These are phyloP conservation scores for Eretmocerus hayati DNA, from an alignment of 2,888 invertebrate species.

Conservation along the genomic window DNA sequence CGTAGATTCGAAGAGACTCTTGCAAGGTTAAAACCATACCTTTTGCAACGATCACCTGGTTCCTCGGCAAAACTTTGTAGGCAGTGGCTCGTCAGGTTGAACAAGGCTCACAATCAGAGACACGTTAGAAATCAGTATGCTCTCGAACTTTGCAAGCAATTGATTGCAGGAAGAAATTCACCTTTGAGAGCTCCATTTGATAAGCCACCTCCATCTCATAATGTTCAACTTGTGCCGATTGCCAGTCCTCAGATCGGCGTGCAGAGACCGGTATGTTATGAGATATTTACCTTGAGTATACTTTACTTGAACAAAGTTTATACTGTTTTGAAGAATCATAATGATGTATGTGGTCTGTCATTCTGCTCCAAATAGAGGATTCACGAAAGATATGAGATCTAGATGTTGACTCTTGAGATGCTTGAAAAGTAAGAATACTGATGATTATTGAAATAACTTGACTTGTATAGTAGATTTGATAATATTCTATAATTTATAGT, in stretches of 20 bases:
- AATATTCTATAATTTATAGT: too few relatives aligned
- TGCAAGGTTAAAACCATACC: conserved; percentile 28
- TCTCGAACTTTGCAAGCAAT: conserved; percentile 32
- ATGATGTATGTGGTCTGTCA: too few relatives aligned
- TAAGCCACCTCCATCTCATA: conserved; percentile 8
- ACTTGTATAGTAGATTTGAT: too few relatives aligned
- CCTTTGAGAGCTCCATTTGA: conserved; percentile 7
- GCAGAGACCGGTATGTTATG: too few relatives aligned
- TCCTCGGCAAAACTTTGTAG: conserved; percentile 29
- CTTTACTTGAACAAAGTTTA: too few relatives aligned
- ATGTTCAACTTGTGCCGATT: conserved; percentile 8
- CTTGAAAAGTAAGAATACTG: too few relatives aligned
- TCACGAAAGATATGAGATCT: too few relatives aligned
- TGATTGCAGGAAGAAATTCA: conserved; percentile 14
- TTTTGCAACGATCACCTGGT: conserved; percentile 26
- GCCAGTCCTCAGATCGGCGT: conserved; percentile 13
- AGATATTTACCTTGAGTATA: too few relatives aligned
- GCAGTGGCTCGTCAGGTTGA: conserved; percentile 38
- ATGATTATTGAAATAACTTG: too few relatives aligned
- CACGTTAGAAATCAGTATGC: conserved; percentile 37
- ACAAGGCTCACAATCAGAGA: conserved; percentile 29
- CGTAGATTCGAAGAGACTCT: conserved; percentile 36
- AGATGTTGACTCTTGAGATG: too few relatives aligned
- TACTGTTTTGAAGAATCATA: too few relatives aligned
- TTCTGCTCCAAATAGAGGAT: too few relatives aligned